Percentiles rank a stretch among this genome's conserved stretches.
These are phyloP conservation scores for Halictus ligatus DNA, from an alignment of 2,888 invertebrate genomes.

Conservation along the genomic window DNA sequence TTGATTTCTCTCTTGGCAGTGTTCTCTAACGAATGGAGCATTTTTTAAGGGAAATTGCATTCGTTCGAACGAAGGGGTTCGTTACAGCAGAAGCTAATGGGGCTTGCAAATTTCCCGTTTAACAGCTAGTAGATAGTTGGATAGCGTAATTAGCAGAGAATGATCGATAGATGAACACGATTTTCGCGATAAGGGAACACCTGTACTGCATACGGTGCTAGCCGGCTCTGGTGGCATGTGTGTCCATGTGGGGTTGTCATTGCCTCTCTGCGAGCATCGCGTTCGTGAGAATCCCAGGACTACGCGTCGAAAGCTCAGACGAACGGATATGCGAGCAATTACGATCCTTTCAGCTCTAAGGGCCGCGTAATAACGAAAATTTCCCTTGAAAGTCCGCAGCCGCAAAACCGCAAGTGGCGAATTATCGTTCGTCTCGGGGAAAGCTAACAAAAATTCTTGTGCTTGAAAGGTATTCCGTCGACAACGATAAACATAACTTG, in stretches of 20 bases:
- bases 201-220: slow-evolving; percentile 76
- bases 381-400: not conserved
- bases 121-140: not conserved
- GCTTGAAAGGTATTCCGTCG: slow-evolving; percentile 3
- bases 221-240: slow-evolving; percentile 81
- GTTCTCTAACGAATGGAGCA: too few relatives aligned
- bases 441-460: not conserved
- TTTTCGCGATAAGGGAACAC: slow-evolving; percentile 23
- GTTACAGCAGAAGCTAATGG: not conserved
- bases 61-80: not conserved
- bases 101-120: not conserved
- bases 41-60: not conserved
- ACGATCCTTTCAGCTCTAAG: not conserved
- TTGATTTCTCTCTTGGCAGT: too few relatives aligned
- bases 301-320: slow-evolving; percentile 6
- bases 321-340: slow-evolving; percentile 15
- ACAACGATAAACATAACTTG: slow-evolving; percentile 29
- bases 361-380: not conserved
- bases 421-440: not conserved
- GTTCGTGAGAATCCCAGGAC: not conserved
- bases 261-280: slow-evolving; percentile 55
- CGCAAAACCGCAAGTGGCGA: not conserved
- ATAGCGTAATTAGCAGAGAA: not conserved
- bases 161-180: slow-evolving; percentile 15
- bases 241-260: slow-evolving; percentile 80